Evolutionary conservation across 2,113 vertebrate genomes (phyloP).

Genomic region (Theristicus caerulescens): DNA sequence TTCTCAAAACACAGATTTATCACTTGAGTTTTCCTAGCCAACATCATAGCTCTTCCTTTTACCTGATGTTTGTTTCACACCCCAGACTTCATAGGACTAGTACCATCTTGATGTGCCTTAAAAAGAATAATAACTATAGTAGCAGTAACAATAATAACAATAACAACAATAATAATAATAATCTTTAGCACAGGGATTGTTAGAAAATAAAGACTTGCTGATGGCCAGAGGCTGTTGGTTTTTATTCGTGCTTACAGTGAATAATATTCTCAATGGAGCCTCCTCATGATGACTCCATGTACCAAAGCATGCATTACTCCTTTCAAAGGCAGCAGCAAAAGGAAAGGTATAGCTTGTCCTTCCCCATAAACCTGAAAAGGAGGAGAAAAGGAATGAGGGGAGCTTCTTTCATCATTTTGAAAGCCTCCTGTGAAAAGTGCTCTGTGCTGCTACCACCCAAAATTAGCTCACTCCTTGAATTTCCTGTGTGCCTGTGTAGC

Average conservation of each 20-base stretch:
- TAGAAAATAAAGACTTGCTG: neutral
- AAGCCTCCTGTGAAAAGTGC: neutral
- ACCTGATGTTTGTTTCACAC: conserved; percentile 12
- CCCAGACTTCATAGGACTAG: neutral
- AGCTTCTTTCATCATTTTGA: neutral
- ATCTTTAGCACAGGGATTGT: neutral
- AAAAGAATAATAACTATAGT: neutral
- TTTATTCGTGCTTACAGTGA: neutral
- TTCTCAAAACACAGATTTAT: conserved; percentile 54
- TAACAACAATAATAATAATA: neutral
- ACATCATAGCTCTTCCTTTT: conserved; percentile 10
- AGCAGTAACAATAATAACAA: neutral
- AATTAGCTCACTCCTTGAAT: neutral
- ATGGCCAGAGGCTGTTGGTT: neutral
- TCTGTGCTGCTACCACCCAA: neutral
- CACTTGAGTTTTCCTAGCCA: neutral
- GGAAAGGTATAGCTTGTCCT: neutral
- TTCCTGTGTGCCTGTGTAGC: neutral
- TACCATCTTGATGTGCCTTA: neutral
- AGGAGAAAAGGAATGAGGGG: neutral
- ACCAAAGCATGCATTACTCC: neutral
- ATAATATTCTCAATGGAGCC: neutral
- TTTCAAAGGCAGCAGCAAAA: neutral
- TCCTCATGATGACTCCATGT: neutral
- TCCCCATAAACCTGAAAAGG: neutral